Evolutionary conservation across 2,888 invertebrate genomes (phyloP), one percentile per base, ranked within the genome.

Genomic region (Psylliodes chrysocephalus): DNA sequence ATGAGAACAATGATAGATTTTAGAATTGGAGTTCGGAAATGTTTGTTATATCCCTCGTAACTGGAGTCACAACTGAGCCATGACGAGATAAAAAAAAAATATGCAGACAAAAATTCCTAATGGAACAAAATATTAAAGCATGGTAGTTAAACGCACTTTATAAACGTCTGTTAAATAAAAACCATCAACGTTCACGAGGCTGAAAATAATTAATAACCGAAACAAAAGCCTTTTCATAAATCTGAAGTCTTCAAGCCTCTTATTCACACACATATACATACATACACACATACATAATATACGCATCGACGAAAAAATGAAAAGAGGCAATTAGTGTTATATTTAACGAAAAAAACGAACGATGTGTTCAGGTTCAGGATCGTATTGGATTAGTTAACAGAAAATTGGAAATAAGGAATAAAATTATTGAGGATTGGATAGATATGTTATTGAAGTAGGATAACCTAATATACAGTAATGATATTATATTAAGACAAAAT

Each of bases 311-410:
- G 49, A 62, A 63, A 57, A 66, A 67, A 61, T 53, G 57, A 61
- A 61, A 66, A 63, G 44, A 60, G 59, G 67, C 67, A 67, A 67
- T 65, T 65, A 64, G 60, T 53, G 67, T 67, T 65, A 49, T 52
- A 54, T 63, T 63, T 60, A 59, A 63, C 57, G 60, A 59, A 54
- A 69, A 64, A 69, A 67, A 69, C 65, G 51, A 61, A 62, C 60
- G 67, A 64, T 22, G 19, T 12, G 10, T 2, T 15, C 46, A 46
- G 46, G 46, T n/a, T n/a, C n/a, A n/a, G n/a, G n/a, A n/a, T n/a
- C n/a, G n/a, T n/a, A n/a, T n/a, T n/a, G n/a, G n/a, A n/a, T n/a
- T n/a, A n/a, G n/a, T n/a, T n/a, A n/a, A n/a, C n/a, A n/a, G n/a
- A n/a, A n/a, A n/a, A n/a, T n/a, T n/a, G n/a, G n/a, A n/a, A n/a